Percentiles rank a stretch among this genome's conserved stretches.
These are phyloP conservation scores for Megamerina dolium DNA, from an alignment of 2,888 invertebrate genomes.

Conservation along the genomic window DNA sequence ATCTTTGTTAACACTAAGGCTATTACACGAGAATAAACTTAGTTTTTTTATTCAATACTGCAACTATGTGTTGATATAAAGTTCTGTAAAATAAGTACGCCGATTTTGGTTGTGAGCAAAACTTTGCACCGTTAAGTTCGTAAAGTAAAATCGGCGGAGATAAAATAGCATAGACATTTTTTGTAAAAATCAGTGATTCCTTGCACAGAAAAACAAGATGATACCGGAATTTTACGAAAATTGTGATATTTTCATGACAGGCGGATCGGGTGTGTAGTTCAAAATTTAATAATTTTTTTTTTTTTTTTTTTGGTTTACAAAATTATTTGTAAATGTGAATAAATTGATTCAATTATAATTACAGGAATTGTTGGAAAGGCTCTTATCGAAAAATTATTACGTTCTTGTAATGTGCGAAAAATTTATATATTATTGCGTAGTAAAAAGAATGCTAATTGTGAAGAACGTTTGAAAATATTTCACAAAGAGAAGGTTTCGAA, in stretches of 20 bases:
- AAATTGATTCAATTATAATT: constrained; percentile 19
- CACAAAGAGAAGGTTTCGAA: constrained; percentile 40
- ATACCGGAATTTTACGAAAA: constrained; percentile 58
- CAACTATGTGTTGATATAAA: no score
- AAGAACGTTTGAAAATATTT: constrained; percentile 60
- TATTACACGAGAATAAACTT: no score
- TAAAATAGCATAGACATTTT: no score
- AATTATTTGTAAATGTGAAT: background rate
- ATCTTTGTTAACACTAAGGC: no score
- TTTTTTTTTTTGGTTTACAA: background rate
- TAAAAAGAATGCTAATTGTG: constrained; percentile 60
- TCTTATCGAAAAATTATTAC: constrained; percentile 77
- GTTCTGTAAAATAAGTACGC: no score
- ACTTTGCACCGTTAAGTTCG: no score
- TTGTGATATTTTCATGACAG: constrained; percentile 71
- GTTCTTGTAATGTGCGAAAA: constrained; percentile 70
- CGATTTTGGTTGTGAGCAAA: no score
- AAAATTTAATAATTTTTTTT: background rate
- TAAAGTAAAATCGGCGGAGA: no score
- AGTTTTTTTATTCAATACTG: no score
- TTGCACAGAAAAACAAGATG: no score
- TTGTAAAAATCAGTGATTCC: no score
- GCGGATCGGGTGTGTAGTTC: constrained; percentile 57
- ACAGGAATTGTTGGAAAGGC: constrained; percentile 85
- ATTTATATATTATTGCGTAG: constrained; percentile 72